Evolutionary conservation across 1,140 invertebrate species (phyloP).

Genomic region (Neoseiulus cucumeris): DNA sequence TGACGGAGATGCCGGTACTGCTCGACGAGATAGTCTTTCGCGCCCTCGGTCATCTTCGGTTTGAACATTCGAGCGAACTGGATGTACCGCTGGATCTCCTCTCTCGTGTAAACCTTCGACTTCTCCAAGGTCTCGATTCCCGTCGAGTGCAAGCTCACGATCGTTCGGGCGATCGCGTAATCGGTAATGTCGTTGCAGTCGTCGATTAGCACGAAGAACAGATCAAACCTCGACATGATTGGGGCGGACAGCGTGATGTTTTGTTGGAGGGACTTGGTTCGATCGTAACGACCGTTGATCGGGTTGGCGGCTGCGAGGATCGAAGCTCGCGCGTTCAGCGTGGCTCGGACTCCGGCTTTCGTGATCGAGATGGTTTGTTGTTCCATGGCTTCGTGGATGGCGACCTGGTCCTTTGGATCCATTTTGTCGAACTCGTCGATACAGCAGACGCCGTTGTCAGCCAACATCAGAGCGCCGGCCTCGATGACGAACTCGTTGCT

Average conservation of each 20-base stretch:
- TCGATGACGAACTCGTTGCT: slow-evolving; percentile 97
- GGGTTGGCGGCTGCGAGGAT: slow-evolving; percentile 97
- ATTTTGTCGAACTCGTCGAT: slow-evolving; percentile 99
- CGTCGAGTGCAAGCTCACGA: slow-evolving; percentile 79
- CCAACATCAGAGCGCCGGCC: slow-evolving; percentile 95
- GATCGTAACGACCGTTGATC: slow-evolving; percentile 80
- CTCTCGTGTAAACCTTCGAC: slow-evolving; percentile 44
- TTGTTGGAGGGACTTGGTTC: slow-evolving; percentile 78
- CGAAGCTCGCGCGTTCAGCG: slow-evolving; percentile 88
- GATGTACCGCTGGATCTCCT: slow-evolving; percentile 80
- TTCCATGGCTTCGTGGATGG: slow-evolving; percentile 99
- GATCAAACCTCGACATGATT: slow-evolving; percentile 97
- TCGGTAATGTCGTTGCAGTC: slow-evolving; percentile 85
- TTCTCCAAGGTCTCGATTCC: slow-evolving; percentile 50
- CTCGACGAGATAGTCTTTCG: slow-evolving; percentile 60
- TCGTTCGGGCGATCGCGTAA: slow-evolving; percentile 85
- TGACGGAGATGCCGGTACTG: slow-evolving; percentile 71
- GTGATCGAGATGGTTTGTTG: slow-evolving; percentile 98
- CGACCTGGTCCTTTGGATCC: slow-evolving; percentile 90
- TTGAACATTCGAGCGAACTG: slow-evolving; percentile 91
- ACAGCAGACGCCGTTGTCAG: slow-evolving; percentile 96
- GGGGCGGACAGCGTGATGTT: slow-evolving; percentile 84
- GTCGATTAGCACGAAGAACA: slow-evolving; percentile 94
- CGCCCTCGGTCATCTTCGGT: slow-evolving; percentile 54
- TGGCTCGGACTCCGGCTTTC: slow-evolving; percentile 89